A percentile compares a stretch with the other conserved stretches of the same genome.
phyloP scores from a whole-genome alignment of 2,797 vertebrate genomes.

The Sebastes hubbsi region DNA sequence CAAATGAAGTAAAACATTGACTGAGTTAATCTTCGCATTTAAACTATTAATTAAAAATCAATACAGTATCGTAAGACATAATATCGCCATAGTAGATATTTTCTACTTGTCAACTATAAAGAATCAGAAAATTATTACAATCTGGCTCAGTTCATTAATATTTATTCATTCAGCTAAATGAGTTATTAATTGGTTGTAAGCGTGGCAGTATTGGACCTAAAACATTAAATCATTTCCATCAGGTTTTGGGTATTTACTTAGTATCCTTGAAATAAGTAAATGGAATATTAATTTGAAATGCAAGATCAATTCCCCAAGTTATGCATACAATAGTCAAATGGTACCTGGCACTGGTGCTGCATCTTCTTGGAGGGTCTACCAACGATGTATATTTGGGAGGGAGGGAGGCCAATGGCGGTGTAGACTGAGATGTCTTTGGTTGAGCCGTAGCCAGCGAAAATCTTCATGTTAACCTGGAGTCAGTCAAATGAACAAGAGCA shows the following conservation, averaged over 20 bases:
- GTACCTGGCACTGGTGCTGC: conserved; percentile 96
- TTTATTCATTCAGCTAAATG: neutral
- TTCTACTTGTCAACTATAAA: neutral
- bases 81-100: too few species aligned
- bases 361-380: conserved; percentile 96
- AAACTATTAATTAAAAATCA: too few species aligned
- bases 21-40: too few species aligned
- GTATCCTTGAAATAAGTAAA: neutral
- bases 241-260: neutral
- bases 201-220: neutral
- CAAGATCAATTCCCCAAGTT: neutral
- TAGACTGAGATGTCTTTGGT: conserved; percentile 99
- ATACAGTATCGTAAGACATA: too few species aligned
- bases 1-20: too few species aligned
- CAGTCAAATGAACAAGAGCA: conserved; percentile 4
- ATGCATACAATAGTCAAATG: neutral
- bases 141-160: neutral
- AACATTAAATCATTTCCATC: neutral
- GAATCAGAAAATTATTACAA: neutral
- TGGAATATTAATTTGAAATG: neutral
- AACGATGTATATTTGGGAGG: conserved; percentile 95
- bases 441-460: conserved; percentile 94
- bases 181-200: neutral
- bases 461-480: conserved; percentile 91
- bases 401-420: conserved; percentile 89